phyloP scores from a whole-genome alignment of 2,113 vertebrate species.

The Ceuthmochares aereus region DNA sequence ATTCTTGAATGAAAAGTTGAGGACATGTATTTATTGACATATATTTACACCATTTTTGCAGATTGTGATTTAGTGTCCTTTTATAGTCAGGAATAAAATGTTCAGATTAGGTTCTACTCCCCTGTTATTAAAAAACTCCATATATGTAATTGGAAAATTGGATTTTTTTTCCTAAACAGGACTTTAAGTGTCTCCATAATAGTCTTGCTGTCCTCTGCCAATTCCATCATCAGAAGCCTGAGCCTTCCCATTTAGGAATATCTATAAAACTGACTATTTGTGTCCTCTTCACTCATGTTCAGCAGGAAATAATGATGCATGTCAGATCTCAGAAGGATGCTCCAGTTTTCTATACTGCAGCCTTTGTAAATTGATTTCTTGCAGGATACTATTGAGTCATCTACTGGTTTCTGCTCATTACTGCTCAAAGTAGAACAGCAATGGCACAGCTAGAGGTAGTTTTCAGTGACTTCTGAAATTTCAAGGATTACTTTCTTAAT shows the following conservation, averaged over 20 bases:
- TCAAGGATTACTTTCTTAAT: not conserved
- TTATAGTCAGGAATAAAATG: not conserved
- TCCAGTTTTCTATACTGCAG: not conserved
- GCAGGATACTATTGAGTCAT: not conserved
- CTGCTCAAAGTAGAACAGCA: not conserved
- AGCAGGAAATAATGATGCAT: not conserved
- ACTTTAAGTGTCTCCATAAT: not conserved
- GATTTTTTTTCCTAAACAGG: not conserved
- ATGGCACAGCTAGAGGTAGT: not conserved
- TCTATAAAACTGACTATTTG: not conserved
- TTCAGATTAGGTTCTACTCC: not conserved
- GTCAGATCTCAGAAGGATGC: not conserved
- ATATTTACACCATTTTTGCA: not conserved
- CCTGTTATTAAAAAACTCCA: not conserved
- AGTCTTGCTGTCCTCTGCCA: not conserved
- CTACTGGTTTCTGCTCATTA: not conserved
- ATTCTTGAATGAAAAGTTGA: not conserved
- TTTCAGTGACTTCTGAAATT: not conserved
- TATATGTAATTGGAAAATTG: not conserved
- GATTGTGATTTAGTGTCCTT: not conserved
- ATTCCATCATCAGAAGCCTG: not conserved
- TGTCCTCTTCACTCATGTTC: not conserved
- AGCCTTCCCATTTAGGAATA: not conserved
- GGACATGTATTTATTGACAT: too few species aligned
- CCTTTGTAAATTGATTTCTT: not conserved